Evolutionary conservation across 2,797 vertebrate species (phyloP).

Genomic region (Sebastes minor): DNA sequence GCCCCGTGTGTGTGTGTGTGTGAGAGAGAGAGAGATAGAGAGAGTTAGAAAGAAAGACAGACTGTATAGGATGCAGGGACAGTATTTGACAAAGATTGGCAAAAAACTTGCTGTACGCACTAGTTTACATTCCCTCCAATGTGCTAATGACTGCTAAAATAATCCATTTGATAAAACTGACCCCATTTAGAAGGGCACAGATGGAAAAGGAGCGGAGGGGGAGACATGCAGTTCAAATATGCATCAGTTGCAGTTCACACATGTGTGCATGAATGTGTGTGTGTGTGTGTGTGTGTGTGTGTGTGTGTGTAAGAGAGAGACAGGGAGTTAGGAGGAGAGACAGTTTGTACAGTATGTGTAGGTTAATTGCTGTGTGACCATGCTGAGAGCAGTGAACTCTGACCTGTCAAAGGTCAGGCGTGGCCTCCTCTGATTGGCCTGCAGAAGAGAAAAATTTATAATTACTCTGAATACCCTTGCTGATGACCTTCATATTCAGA

Average conservation of each 20-base stretch:
- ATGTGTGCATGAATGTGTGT: neutral
- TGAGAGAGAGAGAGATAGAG: neutral
- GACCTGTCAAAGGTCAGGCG: conserved; percentile 49
- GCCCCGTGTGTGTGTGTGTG: neutral
- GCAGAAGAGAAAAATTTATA: conserved; percentile 59
- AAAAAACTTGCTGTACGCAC: neutral
- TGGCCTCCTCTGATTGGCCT: conserved; percentile 58
- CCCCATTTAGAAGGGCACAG: conserved; percentile 29
- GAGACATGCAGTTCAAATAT: conserved; percentile 33
- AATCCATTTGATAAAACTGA: conserved; percentile 41
- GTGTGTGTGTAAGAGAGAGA: neutral
- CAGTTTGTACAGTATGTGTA: conserved; percentile 28
- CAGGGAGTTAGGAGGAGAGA: neutral
- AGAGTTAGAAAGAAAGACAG: neutral
- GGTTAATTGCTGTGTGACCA: conserved; percentile 75
- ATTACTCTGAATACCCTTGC: conserved; percentile 65
- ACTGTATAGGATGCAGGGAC: neutral
- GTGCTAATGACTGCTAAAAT: conserved; percentile 44
- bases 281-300: neutral
- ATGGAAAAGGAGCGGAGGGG: conserved; percentile 10
- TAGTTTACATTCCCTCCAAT: neutral
- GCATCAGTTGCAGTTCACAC: conserved; percentile 35
- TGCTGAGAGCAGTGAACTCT: conserved; percentile 57
- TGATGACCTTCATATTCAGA: conserved; percentile 57
- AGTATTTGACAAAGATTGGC: conserved; percentile 1